Percentiles rank a stretch among this genome's conserved stretches.
These are phyloP conservation scores for Alligator mississippiensis DNA, from an alignment of 2,113 vertebrate genomes.

Conservation along the genomic window DNA sequence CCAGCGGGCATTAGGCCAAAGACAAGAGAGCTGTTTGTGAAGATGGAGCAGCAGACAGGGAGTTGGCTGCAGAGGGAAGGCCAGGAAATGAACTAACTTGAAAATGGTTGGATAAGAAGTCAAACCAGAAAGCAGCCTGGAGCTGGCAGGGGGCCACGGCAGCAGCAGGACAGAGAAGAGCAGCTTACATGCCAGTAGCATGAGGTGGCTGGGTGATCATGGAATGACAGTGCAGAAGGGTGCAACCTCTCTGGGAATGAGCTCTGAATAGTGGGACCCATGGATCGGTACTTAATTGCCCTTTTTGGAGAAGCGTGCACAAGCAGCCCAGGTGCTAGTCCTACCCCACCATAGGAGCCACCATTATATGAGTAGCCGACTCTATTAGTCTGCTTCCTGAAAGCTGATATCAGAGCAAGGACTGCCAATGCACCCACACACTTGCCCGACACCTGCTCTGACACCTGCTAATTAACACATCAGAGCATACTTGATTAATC, in stretches of 20 bases:
- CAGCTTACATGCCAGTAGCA: background rate
- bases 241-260: background rate
- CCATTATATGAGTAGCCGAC: no score
- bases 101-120: background rate
- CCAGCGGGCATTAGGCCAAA: slow-evolving; percentile 9
- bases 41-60: background rate
- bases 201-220: no score
- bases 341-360: no score
- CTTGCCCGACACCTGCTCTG: no score
- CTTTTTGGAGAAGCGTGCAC: background rate
- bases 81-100: background rate
- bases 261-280: background rate
- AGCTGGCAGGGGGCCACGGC: background rate
- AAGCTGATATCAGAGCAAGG: background rate
- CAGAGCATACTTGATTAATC: no score
- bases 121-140: background rate
- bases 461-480: no score
- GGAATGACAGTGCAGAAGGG: background rate
- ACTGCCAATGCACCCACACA: no score
- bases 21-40: background rate
- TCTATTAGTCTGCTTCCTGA: background rate
- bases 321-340: background rate
- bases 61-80: background rate
- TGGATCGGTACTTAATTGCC: background rate
- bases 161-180: background rate